Conservation (phyloP, 1,140 invertebrate genomes). For the Mya arenaria region DNA sequence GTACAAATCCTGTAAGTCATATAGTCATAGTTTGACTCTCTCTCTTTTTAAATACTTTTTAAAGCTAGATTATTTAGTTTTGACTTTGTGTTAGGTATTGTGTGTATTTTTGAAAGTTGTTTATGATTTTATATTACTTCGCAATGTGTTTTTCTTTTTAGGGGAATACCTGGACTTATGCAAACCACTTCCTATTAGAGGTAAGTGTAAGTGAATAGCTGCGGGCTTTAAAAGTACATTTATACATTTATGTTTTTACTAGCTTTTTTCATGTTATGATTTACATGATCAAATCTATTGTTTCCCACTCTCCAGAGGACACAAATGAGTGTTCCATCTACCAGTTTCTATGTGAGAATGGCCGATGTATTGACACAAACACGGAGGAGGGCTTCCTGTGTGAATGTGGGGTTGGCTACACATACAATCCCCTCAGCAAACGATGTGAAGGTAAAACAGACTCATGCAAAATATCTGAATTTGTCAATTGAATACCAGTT, state of each 20-base stretch:
- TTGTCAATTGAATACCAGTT: no score
- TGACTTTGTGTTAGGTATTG: background rate
- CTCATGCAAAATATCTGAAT: no score
- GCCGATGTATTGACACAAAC: constrained; percentile 92
- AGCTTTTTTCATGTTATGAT: no score
- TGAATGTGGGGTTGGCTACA: constrained; percentile 72
- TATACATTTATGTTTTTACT: no score
- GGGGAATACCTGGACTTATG: constrained; percentile 79
- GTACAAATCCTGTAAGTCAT: no score
- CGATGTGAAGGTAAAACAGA: constrained; percentile 77
- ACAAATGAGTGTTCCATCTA: constrained; percentile 51
- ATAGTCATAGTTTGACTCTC: no score
- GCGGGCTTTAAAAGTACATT: no score
- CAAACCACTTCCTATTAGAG: constrained; percentile 52
- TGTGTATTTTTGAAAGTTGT: background rate
- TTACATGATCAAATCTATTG: no score
- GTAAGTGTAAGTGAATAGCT: no score
- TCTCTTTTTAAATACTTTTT: background rate
- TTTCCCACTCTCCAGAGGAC: constrained; percentile 20
- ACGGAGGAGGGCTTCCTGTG: constrained; percentile 85
- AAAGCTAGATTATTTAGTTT: background rate
- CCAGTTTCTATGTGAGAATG: constrained; percentile 83
- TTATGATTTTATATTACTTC: no score
- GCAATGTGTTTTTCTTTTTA: no score
- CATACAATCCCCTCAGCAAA: constrained; percentile 82